Conservation (phyloP, 2,888 invertebrate species). For the Linnaemya tessellans region DNA sequence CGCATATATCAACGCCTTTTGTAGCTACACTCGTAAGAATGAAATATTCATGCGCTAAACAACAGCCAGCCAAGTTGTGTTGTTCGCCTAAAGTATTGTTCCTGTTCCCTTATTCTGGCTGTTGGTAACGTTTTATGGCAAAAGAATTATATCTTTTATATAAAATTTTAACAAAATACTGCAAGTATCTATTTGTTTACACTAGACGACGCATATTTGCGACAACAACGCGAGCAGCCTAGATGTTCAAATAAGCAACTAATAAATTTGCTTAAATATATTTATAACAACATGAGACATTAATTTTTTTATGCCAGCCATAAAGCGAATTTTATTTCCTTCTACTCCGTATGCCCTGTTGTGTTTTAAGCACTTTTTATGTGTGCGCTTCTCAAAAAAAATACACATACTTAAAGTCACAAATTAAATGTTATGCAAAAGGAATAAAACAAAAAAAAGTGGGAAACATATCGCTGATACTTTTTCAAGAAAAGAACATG, state of each 20-base stretch:
- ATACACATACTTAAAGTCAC: slow-evolving; percentile 19
- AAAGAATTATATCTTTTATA: slow-evolving; percentile 38
- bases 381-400: slow-evolving; percentile 27
- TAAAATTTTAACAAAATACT: slow-evolving; percentile 53
- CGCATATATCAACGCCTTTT: slow-evolving; percentile 72
- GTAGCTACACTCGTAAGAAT: slow-evolving; percentile 21
- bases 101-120: background rate
- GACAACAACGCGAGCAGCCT: slow-evolving; percentile 25
- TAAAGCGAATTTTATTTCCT: slow-evolving; percentile 46
- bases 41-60: slow-evolving; percentile 39
- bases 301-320: slow-evolving; percentile 63
- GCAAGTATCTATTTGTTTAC: slow-evolving; percentile 54
- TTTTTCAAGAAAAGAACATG: background rate
- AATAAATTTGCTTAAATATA: slow-evolving; percentile 71
- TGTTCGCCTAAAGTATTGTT: slow-evolving; percentile 5
- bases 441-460: background rate
- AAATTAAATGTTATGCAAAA: slow-evolving; percentile 8
- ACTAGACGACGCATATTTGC: slow-evolving; percentile 41
- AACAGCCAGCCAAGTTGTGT: background rate
- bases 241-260: slow-evolving; percentile 64
- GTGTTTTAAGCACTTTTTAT: background rate
- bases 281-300: slow-evolving; percentile 70
- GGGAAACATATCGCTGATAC: background rate
- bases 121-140: background rate
- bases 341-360: background rate